Conservation (phyloP, 2,888 invertebrate genomes). For the Dinocampus coccinellae region DNA sequence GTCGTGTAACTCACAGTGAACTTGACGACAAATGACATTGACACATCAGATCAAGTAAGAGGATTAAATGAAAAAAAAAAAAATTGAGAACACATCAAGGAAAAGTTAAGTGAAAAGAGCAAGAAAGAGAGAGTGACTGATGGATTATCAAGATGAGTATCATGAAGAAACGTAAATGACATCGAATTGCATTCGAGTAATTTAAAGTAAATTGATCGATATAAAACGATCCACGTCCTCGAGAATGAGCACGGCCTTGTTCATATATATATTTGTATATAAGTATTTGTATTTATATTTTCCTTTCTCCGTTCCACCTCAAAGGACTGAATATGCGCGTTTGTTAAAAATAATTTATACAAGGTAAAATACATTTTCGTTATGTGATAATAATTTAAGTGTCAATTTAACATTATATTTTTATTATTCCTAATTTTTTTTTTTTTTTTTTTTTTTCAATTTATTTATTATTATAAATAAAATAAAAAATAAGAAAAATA, state of each 20-base stretch:
- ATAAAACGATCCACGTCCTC: conserved; percentile 28
- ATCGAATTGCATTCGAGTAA: conserved; percentile 13
- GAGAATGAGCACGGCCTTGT: conserved; percentile 17
- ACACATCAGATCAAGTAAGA: background rate
- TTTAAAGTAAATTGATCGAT: conserved; percentile 22
- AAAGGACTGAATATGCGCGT: background rate
- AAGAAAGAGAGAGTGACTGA: background rate
- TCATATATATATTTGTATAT: background rate
- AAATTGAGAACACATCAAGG: background rate
- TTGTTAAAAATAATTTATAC: conserved; percentile 3
- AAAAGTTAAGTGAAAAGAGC: background rate
- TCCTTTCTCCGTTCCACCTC: conserved; percentile 14
- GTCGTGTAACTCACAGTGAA: conserved; percentile 13
- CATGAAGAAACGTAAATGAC: background rate
- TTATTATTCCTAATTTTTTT: background rate
- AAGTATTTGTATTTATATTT: background rate
- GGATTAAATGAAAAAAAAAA: background rate
- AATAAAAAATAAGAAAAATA: background rate
- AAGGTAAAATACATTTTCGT: conserved; percentile 5
- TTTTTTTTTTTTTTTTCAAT: background rate
- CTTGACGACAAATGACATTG: conserved; percentile 26
- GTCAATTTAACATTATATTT: background rate
- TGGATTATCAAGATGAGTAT: conserved; percentile 8
- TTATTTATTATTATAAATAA: background rate
- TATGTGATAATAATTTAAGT: conserved; percentile 1